Conservation (phyloP, 2,797 vertebrate species). For the Gastrophryne carolinensis region DNA sequence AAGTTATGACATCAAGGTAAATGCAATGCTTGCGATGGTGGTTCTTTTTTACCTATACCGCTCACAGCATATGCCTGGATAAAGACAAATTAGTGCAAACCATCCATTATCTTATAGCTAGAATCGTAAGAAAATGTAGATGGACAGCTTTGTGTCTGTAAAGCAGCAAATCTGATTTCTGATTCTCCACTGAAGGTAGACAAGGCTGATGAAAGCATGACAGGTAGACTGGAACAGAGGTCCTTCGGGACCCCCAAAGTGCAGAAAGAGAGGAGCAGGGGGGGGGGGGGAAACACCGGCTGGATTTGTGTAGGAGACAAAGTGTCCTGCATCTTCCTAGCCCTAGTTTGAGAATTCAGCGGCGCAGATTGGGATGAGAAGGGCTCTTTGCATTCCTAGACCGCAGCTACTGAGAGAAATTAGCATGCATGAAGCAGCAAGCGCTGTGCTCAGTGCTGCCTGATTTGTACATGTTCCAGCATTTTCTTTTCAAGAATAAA, state of each 20-base stretch:
- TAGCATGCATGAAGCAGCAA: constrained; percentile 8
- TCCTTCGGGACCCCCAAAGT: constrained; percentile 7
- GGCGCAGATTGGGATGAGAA: not conserved
- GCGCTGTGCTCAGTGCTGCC: not conserved
- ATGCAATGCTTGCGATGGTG: too few relatives aligned
- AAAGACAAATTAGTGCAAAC: not conserved
- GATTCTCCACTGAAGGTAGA: constrained; percentile 21
- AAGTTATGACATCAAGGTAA: too few relatives aligned
- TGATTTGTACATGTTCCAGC: constrained; percentile 1
- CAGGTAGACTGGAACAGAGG: constrained; percentile 33
- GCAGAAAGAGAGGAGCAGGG: not conserved
- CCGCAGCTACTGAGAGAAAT: not conserved
- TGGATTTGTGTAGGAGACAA: not conserved
- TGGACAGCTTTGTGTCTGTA: constrained; percentile 20
- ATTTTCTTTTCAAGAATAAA: not conserved
- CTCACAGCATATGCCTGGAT: not conserved
- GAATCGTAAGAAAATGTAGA: not conserved
- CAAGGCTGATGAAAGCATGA: constrained; percentile 25
- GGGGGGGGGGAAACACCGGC: not conserved
- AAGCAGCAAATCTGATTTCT: constrained; percentile 20
- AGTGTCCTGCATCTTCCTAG: not conserved
- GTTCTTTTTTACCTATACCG: not conserved
- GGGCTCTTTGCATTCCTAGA: not conserved
- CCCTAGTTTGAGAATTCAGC: not conserved
- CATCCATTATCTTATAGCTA: not conserved